phyloP scores from a whole-genome alignment of 2,888 invertebrate genomes.

The Hartigia nigra region DNA sequence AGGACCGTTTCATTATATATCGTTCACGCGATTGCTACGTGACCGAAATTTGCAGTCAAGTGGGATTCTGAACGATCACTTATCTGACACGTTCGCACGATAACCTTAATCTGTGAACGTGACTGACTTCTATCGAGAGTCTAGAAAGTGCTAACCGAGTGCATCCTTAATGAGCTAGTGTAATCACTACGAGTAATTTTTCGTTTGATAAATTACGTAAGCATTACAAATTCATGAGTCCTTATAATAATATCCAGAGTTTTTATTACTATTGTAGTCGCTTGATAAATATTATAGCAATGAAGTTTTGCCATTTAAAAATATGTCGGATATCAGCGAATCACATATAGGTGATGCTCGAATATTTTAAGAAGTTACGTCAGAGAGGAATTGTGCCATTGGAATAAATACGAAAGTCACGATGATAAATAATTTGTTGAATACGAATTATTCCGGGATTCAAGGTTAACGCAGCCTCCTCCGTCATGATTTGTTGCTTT shows the following conservation, averaged over 20 bases:
- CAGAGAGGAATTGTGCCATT: not conserved
- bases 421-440: not conserved
- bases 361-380: not conserved
- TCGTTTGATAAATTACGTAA: not conserved
- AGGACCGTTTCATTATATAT: not conserved
- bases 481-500: constrained; percentile 9
- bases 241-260: not conserved
- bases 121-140: not conserved
- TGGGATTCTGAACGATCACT: not conserved
- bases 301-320: not conserved
- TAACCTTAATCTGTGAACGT: not conserved
- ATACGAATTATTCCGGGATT: not conserved
- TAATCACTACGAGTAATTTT: not conserved
- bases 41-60: not conserved
- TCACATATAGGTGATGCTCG: not conserved
- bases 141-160: not conserved
- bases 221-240: not conserved
- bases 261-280: not conserved
- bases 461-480: not conserved
- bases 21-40: not conserved
- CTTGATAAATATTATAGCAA: not conserved
- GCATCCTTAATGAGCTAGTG: not conserved
- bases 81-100: not conserved
- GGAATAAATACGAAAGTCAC: not conserved
- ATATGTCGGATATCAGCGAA: not conserved